A percentile compares a stretch with the other conserved stretches of the same genome.
Conservation (phyloP, 2,797 vertebrate species). For the Anniella stebbinsi region DNA sequence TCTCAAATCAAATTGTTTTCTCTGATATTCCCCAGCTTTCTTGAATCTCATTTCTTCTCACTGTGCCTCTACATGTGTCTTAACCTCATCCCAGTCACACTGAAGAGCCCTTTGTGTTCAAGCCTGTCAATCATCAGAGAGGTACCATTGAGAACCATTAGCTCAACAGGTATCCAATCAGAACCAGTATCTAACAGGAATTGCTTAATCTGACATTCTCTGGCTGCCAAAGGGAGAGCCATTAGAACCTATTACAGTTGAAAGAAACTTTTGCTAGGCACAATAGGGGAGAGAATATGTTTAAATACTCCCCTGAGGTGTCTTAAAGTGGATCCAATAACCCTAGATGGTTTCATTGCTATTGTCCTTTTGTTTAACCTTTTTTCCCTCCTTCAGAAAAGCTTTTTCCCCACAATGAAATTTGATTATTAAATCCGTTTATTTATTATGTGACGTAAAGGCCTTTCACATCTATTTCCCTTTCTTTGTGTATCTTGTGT, state of each 20-base stretch:
- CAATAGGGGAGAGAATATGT: conserved; percentile 56
- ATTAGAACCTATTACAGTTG: conserved; percentile 45
- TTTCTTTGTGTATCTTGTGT: background rate
- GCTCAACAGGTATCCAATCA: conserved; percentile 55
- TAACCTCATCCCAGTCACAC: conserved; percentile 3
- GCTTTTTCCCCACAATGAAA: conserved; percentile 25
- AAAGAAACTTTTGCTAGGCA: conserved; percentile 40
- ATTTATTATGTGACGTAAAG: background rate
- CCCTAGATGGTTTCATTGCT: conserved; percentile 15
- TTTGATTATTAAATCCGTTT: conserved; percentile 40
- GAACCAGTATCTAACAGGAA: conserved; percentile 30
- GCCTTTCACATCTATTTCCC: background rate
- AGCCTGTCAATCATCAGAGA: conserved; percentile 38
- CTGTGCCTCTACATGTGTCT: conserved; percentile 3
- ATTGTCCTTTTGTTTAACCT: conserved; percentile 26
- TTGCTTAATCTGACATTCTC: conserved; percentile 51
- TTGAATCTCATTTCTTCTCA: conserved; percentile 25
- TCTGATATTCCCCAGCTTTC: background rate
- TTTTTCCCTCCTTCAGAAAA: background rate
- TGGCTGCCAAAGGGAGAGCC: conserved; percentile 44
- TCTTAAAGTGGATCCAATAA: conserved; percentile 32
- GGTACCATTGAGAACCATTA: conserved; percentile 50
- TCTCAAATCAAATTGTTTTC: conserved; percentile 28
- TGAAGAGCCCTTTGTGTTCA: conserved; percentile 43
- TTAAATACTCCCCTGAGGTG: conserved; percentile 41